Conservation (phyloP, 2,888 invertebrate species). For the Dryococelus australis region DNA sequence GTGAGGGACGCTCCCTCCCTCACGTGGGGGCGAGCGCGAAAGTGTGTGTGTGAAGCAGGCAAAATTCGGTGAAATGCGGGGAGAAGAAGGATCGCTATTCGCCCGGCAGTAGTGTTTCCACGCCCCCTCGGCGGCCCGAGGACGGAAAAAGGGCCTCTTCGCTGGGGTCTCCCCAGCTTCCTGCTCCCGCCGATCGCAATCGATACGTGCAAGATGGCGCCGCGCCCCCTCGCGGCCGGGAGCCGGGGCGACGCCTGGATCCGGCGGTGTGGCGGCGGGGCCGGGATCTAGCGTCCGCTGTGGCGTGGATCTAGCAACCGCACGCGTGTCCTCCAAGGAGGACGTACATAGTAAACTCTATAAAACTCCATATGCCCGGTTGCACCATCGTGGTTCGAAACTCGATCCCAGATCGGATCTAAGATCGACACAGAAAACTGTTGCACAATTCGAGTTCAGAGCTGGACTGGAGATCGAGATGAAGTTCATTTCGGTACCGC, state of each 20-base stretch:
- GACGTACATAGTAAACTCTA: no score
- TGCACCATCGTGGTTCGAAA: no score
- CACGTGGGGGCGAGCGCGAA: neutral
- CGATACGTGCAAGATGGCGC: slow-evolving; percentile 3
- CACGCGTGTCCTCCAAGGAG: no score
- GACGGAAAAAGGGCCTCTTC: neutral
- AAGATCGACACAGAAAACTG: no score
- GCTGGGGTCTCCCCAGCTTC: neutral
- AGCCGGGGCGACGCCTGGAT: no score
- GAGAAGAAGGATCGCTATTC: neutral
- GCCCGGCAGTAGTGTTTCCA: slow-evolving; percentile 3
- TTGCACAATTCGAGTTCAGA: no score
- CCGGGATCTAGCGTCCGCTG: neutral
- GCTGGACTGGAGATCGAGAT: no score
- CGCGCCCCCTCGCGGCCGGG: neutral
- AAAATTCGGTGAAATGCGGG: neutral
- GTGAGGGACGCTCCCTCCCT: neutral
- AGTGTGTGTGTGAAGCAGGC: neutral
- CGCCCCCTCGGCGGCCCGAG: neutral
- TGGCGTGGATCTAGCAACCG: no score
- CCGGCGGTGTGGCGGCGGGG: no score
- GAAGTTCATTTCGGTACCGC: no score
- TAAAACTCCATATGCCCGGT: no score
- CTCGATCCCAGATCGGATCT: no score
- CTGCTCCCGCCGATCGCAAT: neutral